These are phyloP conservation scores for Papilio machaon DNA, from an alignment of 1,140 invertebrate species.

Conservation along the genomic window DNA sequence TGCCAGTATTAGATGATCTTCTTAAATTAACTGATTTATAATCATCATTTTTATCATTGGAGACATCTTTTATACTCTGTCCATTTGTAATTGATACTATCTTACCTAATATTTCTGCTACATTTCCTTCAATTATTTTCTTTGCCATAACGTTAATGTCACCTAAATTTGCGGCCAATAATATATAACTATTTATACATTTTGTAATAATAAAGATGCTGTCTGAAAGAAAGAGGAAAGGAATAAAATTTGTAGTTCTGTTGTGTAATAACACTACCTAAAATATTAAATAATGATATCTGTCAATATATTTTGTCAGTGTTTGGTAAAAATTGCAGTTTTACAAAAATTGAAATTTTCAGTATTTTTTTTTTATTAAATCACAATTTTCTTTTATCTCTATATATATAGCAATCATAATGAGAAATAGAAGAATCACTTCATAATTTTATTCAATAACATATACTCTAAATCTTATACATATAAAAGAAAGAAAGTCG, in stretches of 20 bases:
- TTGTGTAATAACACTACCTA: too few species aligned
- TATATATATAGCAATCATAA: too few species aligned
- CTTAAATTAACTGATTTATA: not conserved
- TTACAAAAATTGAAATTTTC: too few species aligned
- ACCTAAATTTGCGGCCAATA: conserved; percentile 61
- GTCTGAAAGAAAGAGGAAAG: conserved; percentile 45
- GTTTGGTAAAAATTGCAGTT: too few species aligned
- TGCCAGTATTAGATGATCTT: not conserved
- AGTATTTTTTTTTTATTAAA: too few species aligned
- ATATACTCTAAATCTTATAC: too few species aligned
- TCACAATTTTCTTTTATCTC: too few species aligned
- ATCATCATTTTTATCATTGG: conserved; percentile 28
- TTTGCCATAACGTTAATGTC: conserved; percentile 61
- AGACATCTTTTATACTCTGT: not conserved
- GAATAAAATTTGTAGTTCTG: not conserved
- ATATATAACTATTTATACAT: conserved; percentile 51
- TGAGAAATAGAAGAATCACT: too few species aligned
- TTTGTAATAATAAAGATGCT: conserved; percentile 41
- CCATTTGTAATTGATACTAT: conserved; percentile 41
- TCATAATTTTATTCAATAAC: too few species aligned
- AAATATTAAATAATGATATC: too few species aligned
- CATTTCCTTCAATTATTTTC: conserved; percentile 52
- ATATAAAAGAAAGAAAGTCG: too few species aligned
- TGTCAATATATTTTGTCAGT: too few species aligned
- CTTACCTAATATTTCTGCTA: conserved; percentile 49